phyloP scores from a whole-genome alignment of 2,888 invertebrate genomes.

The Emmelina monodactyla region DNA sequence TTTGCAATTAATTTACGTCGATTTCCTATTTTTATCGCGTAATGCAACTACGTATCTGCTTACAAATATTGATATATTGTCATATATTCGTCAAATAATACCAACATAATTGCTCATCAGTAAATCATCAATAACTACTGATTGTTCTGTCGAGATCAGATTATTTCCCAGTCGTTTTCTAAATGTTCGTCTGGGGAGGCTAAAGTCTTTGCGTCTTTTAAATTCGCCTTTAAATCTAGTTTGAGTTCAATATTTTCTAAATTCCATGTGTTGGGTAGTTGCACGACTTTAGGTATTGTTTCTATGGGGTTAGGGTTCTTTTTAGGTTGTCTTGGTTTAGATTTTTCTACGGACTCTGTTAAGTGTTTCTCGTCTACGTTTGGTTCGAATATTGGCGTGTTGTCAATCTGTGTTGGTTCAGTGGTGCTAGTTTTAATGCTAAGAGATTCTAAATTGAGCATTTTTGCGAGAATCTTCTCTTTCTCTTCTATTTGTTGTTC shows the following conservation, averaged over 20 bases:
- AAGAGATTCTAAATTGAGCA: slow-evolving; percentile 68
- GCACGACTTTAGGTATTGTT: slow-evolving; percentile 53
- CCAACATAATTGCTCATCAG: too few species aligned
- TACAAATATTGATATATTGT: too few species aligned
- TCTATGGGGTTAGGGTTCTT: slow-evolving; percentile 24
- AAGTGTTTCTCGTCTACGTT: slow-evolving; percentile 11
- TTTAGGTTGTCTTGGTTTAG: slow-evolving; percentile 9
- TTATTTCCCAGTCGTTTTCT: slow-evolving; percentile 55
- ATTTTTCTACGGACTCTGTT: slow-evolving; percentile 7
- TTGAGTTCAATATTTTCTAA: slow-evolving; percentile 54
- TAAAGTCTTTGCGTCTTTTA: slow-evolving; percentile 25
- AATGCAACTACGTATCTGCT: too few species aligned
- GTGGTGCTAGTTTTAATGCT: slow-evolving; percentile 27
- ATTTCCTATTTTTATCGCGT: too few species aligned
- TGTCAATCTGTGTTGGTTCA: slow-evolving; percentile 11
- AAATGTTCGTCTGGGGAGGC: slow-evolving; percentile 45
- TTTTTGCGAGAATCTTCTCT: slow-evolving; percentile 74
- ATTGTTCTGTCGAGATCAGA: slow-evolving; percentile 27
- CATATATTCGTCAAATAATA: too few species aligned
- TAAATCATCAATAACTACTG: too few species aligned
- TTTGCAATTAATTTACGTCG: too few species aligned
- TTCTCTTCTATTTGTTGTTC: slow-evolving; percentile 77
- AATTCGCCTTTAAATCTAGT: slow-evolving; percentile 34
- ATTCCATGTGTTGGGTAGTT: slow-evolving; percentile 69
- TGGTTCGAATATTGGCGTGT: slow-evolving; percentile 8